Conservation (phyloP, 2,797 vertebrate genomes). For the Nannoperca obscura region DNA sequence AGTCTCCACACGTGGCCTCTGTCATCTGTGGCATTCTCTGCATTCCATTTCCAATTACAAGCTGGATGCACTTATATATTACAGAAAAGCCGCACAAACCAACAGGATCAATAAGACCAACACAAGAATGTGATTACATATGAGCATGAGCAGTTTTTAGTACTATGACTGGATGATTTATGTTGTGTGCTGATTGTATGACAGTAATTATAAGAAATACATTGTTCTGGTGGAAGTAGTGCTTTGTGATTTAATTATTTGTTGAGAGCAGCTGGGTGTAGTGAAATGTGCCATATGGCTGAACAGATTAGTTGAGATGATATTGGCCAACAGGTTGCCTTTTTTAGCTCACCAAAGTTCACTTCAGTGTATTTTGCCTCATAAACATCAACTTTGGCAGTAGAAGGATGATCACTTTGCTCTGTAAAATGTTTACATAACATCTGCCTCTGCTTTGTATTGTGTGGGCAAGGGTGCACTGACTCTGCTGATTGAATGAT, state of each 20-base stretch:
- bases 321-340: neutral
- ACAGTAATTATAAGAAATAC: constrained; percentile 16
- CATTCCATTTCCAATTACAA: constrained; percentile 24
- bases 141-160: neutral
- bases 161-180: neutral
- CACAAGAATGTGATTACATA: constrained; percentile 20
- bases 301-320: constrained; percentile 48
- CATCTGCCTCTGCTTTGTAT: constrained; percentile 60
- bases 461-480: constrained; percentile 53
- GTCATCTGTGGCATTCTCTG: constrained; percentile 29
- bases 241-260: constrained; percentile 39
- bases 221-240: constrained; percentile 26
- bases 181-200: constrained; percentile 1
- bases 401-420: constrained; percentile 58
- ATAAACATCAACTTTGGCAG: constrained; percentile 25
- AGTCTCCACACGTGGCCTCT: neutral
- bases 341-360: constrained; percentile 35
- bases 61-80: constrained; percentile 14
- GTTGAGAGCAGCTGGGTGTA: constrained; percentile 12
- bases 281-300: constrained; percentile 55
- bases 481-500: constrained; percentile 43
- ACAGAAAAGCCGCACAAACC: constrained; percentile 4
- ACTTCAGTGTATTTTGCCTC: constrained; percentile 1
- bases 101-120: neutral
- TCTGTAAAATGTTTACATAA: constrained; percentile 63